Evolutionary conservation across 2,888 invertebrate genomes (phyloP), one percentile per base, ranked within the genome.

Genomic region (Pristionchus fissidentatus): DNA sequence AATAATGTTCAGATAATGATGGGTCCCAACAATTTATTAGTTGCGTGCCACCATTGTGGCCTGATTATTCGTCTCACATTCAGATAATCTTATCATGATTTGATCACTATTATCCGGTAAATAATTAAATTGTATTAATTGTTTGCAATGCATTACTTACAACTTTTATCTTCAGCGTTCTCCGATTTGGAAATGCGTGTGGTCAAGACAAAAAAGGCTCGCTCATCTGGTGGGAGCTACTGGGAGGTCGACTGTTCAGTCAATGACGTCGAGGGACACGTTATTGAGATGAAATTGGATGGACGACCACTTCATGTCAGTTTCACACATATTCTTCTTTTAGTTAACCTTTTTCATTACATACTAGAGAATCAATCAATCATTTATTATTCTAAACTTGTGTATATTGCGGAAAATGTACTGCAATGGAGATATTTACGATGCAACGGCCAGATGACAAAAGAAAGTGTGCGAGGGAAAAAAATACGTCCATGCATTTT

Each of bases 221-320:
- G 46, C 22, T 52, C 79, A 22, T 38, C 19, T 4, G 80, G 80
- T 3, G 80, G 80, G 3, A 35, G 38, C 32, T 81, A 46, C 62
- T 62, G 35, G 32, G 15, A 62, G 15, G 32, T 62, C 8, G 46
- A 62, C 13, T 81, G 80, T 26, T 49, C 75, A 0, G 75, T 49
- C 4, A 49, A 77, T 22, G 49, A 77, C 32, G 41, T 49, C 4
- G 7, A 35, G 4, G 79, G 79, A 1, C 43, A 35, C 7, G 35
- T 46, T 3, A 46, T 81, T 1, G 80, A 81, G 62, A 46, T 81
- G n/a, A 49, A 46, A 22, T 15, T 81, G 19, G 80, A 81, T 32
- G 80, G 80, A 10, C 26, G 80, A 43, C 80, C 80, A 15, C n/a
- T 81, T 0, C 46, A 49, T 26, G 80, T 81, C 3, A 62, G 46